phyloP scores from a whole-genome alignment of 2,113 vertebrate genomes.

The Campylomormyrus numenius region DNA sequence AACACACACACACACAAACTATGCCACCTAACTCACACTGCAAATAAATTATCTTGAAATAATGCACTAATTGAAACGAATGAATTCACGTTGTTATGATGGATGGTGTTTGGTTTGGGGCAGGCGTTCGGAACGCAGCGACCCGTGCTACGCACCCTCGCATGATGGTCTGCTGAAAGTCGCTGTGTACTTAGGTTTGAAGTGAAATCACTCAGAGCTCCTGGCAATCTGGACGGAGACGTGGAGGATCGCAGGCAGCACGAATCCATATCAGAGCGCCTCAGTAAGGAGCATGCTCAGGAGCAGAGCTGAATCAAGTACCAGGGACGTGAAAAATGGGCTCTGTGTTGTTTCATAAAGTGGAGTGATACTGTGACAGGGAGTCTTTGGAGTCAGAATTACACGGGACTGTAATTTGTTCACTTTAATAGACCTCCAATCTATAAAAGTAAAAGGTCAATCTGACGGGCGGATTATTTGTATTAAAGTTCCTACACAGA shows the following conservation, averaged over 20 bases:
- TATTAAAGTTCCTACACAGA: background rate
- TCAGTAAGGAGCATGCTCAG: background rate
- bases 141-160: slow-evolving; percentile 34
- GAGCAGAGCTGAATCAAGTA: background rate
- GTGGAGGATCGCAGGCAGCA: background rate
- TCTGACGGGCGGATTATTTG: background rate
- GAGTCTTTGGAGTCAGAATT: background rate
- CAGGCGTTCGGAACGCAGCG: slow-evolving; percentile 14
- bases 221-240: background rate
- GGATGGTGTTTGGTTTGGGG: slow-evolving; percentile 28
- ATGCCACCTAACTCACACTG: background rate
- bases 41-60: slow-evolving; percentile 39
- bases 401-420: background rate
- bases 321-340: background rate
- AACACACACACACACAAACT: background rate
- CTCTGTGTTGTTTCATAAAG: background rate
- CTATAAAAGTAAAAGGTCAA: background rate
- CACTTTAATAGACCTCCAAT: background rate
- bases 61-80: slow-evolving; percentile 42
- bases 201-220: slow-evolving; percentile 37
- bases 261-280: background rate
- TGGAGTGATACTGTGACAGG: background rate
- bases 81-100: slow-evolving; percentile 24
- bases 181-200: slow-evolving; percentile 43
- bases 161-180: slow-evolving; percentile 62